phyloP scores from a whole-genome alignment of 30 jellyfish, hydroid and myxozoan genomes.

The Pseudorhiza aurosa region DNA sequence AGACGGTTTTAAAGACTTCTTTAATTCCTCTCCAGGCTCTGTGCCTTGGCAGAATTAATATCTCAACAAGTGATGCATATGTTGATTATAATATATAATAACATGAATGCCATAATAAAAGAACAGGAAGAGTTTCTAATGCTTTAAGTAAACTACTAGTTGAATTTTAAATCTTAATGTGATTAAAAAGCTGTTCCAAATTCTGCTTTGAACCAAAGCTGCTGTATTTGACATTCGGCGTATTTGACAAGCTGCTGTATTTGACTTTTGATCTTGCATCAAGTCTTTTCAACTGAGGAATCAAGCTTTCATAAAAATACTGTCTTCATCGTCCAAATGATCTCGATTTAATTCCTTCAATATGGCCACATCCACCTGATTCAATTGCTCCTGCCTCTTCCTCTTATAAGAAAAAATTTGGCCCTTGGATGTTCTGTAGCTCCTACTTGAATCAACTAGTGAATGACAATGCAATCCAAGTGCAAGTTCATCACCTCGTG shows the following conservation, averaged over 20 bases:
- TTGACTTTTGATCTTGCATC: constrained; percentile 11
- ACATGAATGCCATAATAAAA: too few species aligned
- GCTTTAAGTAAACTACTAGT: neutral
- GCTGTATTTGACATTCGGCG: constrained; percentile 44
- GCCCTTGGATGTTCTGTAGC: neutral
- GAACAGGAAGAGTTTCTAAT: neutral
- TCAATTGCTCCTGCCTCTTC: constrained; percentile 28
- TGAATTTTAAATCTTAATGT: neutral
- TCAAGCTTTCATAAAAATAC: constrained; percentile 6
- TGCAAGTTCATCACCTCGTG: too few species aligned
- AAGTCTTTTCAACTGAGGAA: constrained; percentile 2
- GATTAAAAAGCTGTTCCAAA: constrained; percentile 14
- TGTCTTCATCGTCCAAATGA: constrained; percentile 24
- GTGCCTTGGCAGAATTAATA: constrained; percentile 38
- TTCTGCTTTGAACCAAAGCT: constrained; percentile 18
- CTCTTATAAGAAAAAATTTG: constrained; percentile 43
- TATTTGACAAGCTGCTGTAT: too few species aligned
- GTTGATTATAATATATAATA: too few species aligned
- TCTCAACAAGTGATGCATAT: constrained; percentile 9
- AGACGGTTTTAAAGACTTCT: constrained; percentile 13
- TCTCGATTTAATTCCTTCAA: too few species aligned
- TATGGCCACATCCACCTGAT: constrained; percentile 25
- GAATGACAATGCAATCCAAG: too few species aligned
- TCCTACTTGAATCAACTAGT: too few species aligned
- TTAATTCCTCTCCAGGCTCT: constrained; percentile 34